Conservation (phyloP, 2,888 invertebrate genomes). For the Harmothoe impar region DNA sequence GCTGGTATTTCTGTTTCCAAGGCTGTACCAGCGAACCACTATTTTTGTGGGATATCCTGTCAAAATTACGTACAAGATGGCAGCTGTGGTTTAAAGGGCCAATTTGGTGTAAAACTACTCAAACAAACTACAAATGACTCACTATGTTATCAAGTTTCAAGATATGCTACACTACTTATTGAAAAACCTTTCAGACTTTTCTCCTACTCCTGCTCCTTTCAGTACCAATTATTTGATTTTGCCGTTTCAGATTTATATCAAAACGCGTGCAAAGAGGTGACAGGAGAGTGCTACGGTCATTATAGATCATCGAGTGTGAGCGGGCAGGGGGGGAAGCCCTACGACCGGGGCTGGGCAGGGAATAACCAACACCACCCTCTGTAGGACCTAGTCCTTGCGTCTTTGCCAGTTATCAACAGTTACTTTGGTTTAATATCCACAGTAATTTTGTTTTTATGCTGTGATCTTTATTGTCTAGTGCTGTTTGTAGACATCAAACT, state of each 20-base stretch:
- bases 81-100: no score
- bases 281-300: constrained; percentile 44
- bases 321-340: background rate
- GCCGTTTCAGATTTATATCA: constrained; percentile 34
- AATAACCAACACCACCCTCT: background rate
- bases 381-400: background rate
- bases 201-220: background rate
- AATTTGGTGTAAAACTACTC: no score
- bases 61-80: no score
- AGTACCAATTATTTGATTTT: no score
- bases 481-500: background rate
- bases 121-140: no score
- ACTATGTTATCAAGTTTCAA: no score
- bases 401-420: background rate
- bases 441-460: background rate
- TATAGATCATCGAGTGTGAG: constrained; percentile 40
- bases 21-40: no score
- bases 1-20: no score
- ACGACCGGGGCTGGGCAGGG: background rate
- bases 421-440: constrained; percentile 20
- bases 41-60: no score
- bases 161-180: no score
- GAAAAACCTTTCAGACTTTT: background rate
- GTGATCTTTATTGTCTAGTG: constrained; percentile 50
- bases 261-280: constrained; percentile 44